These are phyloP conservation scores for Macaca mulatta DNA, from an alignment of 2,113 vertebrate species.

Conservation along the genomic window DNA sequence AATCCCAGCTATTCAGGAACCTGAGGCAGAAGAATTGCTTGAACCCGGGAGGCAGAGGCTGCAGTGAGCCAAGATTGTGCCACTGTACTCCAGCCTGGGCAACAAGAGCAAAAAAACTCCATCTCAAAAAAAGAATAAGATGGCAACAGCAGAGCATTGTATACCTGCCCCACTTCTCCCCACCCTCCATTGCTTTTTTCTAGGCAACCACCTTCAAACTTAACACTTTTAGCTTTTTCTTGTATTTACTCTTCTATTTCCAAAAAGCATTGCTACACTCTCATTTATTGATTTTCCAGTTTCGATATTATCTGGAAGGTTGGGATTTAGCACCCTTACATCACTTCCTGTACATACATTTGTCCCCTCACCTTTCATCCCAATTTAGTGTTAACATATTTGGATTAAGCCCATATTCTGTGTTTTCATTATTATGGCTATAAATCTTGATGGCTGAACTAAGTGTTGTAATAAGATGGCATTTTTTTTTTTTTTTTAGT, in stretches of 20 bases:
- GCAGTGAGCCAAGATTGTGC: too few relatives aligned
- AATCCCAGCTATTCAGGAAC: too few relatives aligned
- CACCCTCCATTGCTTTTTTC: not conserved
- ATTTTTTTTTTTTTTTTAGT: too few relatives aligned
- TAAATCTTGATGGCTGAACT: not conserved
- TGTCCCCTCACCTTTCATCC: too few relatives aligned
- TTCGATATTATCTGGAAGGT: not conserved
- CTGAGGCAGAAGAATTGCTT: too few relatives aligned
- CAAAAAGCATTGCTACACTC: not conserved
- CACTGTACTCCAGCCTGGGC: too few relatives aligned
- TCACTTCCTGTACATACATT: not conserved
- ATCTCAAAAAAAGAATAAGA: not conserved
- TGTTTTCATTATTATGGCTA: not conserved
- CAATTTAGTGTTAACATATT: not conserved
- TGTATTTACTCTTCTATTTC: not conserved
- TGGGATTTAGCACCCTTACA: not conserved
- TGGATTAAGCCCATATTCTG: not conserved
- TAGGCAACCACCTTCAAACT: not conserved
- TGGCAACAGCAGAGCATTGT: not conserved
- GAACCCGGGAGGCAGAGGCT: too few relatives aligned
- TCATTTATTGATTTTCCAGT: not conserved
- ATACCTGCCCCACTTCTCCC: not conserved
- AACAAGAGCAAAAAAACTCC: too few relatives aligned
- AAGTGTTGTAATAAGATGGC: not conserved
- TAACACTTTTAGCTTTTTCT: not conserved